These are phyloP conservation scores for Pseudanteris insignis DNA, from an alignment of 2,888 invertebrate genomes.

Conservation along the genomic window DNA sequence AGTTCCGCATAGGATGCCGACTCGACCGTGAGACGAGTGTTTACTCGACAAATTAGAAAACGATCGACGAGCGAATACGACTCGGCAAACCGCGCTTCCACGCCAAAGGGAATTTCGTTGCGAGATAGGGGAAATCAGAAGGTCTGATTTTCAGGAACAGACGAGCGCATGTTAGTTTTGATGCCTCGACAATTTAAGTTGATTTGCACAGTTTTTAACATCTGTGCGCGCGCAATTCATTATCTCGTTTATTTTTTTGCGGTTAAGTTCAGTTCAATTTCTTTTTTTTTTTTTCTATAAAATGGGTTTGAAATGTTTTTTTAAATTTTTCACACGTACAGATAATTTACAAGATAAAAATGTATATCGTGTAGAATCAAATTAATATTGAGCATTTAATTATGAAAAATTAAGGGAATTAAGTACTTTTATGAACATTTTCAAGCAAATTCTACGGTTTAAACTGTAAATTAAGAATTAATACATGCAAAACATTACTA, in stretches of 20 bases:
- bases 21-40: slow-evolving; percentile 53
- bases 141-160: slow-evolving; percentile 19
- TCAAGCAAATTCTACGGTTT: too few species aligned
- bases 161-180: slow-evolving; percentile 10
- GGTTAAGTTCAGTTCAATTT: neutral
- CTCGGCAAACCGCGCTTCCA: slow-evolving; percentile 49
- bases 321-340: too few species aligned
- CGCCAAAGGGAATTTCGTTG: slow-evolving; percentile 51
- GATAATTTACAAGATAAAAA: too few species aligned
- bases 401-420: too few species aligned
- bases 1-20: slow-evolving; percentile 13
- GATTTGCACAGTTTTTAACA: slow-evolving; percentile 20
- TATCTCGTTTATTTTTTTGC: slow-evolving; percentile 3
- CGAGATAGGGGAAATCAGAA: slow-evolving; percentile 17
- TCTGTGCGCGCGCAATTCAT: neutral
- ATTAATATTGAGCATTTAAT: too few species aligned
- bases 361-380: too few species aligned
- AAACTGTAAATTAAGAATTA: too few species aligned
- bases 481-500: too few species aligned
- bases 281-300: too few species aligned
- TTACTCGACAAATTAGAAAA: slow-evolving; percentile 65
- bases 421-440: too few species aligned
- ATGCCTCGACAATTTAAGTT: slow-evolving; percentile 17
- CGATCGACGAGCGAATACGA: slow-evolving; percentile 58
- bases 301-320: too few species aligned